Base-by-base conservation (phyloP, 2,888 invertebrate genomes). In the Alloplasta piceator region DNA sequence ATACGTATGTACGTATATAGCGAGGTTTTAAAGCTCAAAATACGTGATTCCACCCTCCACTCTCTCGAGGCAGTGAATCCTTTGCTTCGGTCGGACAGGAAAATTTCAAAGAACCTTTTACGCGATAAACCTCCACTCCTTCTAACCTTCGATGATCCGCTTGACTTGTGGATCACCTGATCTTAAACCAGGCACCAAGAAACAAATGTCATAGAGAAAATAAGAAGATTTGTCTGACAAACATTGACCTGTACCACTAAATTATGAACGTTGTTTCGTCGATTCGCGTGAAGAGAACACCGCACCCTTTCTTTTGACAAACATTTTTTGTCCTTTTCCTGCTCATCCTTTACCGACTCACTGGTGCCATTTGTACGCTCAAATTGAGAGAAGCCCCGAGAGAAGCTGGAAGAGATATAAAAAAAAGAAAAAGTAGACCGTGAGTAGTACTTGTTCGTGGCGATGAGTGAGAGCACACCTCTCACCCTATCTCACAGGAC, bases 391-490 rank as follows among this genome's bases (percentile, higher is more conserved):
- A 12, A 9, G 43, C 58, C 39, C n/a, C 26, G 63, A 48, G 48
- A 70, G 50, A 63, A 68, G 52, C 52, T 61, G 67, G 36, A 39
- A 48, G 72, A 14, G 52, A 56, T 55, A 61, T 26, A 61, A 67
- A 76, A 63, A 36, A 72, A 36, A 58, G 68, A 26, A 39, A 43
- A 39, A 56, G 43, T 3, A 56, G 63, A 63, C n/a, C 39, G 66
- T 58, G 55, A 61, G 6, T 46, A 56, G 38, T 50, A 67, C 71
- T 78, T 14, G 48, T 72, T 66, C 68, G 52, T 72, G 52, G 16
- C 66, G n/a, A 66, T 14, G 52, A 72, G 64, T 14, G 36, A 26
- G 26, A 75, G 58, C 67, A 66, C 58, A 67, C 56, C 71, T 61
- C 55, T 70, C 39, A 56, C 55, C 43, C 55, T 68, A 56, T 61